Percentiles rank a stretch among this genome's conserved stretches.
phyloP scores from a whole-genome alignment of 2,888 invertebrate species.

The Mesoligia furuncula region DNA sequence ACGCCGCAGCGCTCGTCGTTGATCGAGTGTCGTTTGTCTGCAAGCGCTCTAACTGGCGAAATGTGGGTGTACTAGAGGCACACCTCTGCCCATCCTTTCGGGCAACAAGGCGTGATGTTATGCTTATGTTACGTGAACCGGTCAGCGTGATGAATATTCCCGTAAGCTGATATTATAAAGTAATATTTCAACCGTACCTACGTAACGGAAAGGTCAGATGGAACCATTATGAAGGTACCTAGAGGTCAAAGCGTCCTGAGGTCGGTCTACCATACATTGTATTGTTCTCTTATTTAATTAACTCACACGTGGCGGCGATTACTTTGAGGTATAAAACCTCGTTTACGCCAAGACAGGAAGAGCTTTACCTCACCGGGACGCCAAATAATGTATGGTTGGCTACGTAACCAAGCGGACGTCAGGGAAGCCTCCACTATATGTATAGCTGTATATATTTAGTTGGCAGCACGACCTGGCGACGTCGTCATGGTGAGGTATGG shows the following conservation, averaged over 20 bases:
- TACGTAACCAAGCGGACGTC: not conserved
- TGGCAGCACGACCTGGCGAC: not conserved
- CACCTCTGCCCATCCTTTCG: not conserved
- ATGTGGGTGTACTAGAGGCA: not conserved
- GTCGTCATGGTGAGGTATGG: not conserved
- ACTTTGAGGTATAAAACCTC: not conserved
- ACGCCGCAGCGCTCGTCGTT: no score
- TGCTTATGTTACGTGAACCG: not conserved
- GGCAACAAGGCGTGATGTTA: not conserved
- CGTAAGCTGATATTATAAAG: slow-evolving; percentile 7
- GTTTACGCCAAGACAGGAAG: not conserved
- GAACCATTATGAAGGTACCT: not conserved
- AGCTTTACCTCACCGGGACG: not conserved
- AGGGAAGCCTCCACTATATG: not conserved
- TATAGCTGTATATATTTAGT: not conserved
- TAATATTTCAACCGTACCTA: slow-evolving; percentile 10
- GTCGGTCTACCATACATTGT: not conserved
- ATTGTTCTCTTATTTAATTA: slow-evolving; percentile 34
- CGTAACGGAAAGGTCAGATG: slow-evolving; percentile 8
- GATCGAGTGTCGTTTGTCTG: no score
- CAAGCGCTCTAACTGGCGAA: not conserved
- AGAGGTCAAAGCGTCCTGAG: not conserved
- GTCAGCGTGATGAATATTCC: slow-evolving; percentile 9
- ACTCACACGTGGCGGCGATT: not conserved
- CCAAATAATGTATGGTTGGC: not conserved